These are phyloP conservation scores for Glossophaga mutica DNA, from an alignment of 2,797 vertebrate species.

Conservation along the genomic window DNA sequence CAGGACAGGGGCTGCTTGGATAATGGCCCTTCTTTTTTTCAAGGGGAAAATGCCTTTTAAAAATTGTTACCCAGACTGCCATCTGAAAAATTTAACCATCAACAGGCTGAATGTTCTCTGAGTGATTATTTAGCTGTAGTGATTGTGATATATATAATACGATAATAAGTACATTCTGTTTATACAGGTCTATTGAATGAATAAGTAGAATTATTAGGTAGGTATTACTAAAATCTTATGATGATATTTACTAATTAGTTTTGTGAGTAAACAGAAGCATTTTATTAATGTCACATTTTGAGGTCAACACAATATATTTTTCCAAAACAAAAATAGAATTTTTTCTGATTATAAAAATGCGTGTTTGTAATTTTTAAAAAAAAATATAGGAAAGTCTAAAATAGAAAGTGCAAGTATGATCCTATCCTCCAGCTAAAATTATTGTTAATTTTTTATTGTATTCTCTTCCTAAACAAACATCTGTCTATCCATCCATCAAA, in stretches of 20 bases:
- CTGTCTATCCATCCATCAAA: neutral
- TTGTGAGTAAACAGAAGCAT: neutral
- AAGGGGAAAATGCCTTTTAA: neutral
- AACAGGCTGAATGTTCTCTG: neutral
- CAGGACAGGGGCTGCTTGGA: neutral
- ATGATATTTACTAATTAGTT: neutral
- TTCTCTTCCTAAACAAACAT: neutral
- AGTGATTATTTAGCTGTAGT: conserved; percentile 9
- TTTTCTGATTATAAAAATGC: conserved; percentile 12
- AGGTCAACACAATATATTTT: neutral
- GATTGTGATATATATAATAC: conserved; percentile 5
- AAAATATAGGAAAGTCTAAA: conserved; percentile 4
- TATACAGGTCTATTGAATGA: conserved; percentile 11
- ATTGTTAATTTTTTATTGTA: conserved; percentile 10
- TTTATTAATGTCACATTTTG: conserved; percentile 20
- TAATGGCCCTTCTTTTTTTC: conserved; percentile 6
- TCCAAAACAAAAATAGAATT: neutral
- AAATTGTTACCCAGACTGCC: neutral
- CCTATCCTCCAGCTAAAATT: neutral
- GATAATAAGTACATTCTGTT: neutral
- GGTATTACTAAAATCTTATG: neutral
- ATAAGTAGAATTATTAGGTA: neutral
- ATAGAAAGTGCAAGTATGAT: neutral
- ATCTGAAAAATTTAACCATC: neutral
- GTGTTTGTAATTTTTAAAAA: neutral